Evolutionary conservation across 2,888 invertebrate genomes (phyloP), one percentile per base, ranked within the genome.

Genomic region (Nudaria mundana): DNA sequence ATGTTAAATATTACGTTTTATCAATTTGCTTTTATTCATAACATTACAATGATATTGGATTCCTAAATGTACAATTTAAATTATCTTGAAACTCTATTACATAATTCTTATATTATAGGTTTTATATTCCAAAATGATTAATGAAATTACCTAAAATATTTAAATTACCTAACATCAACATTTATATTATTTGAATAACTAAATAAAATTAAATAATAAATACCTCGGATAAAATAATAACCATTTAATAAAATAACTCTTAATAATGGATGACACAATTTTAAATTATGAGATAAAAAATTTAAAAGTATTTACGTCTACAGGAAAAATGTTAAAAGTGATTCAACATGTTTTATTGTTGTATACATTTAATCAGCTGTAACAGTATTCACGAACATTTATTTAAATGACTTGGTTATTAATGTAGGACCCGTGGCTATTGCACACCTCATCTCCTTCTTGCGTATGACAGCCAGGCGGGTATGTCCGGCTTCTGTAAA

Each of bases 361-460:
- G 28, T 42, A 43, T 38, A 34, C 22, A 10, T 46, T 47, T 20
- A 40, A 28, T 60, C 51, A 59, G 61, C 67, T 61, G 53, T 66
- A 56, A 64, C 59, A 68, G 66, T 65, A 56, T 66, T 70, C 68
- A 73, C 65, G 68, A 73, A 75, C 68, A 71, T 70, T 75, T 63
- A 67, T 64, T 62, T 58, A 54, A 57, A 52, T 63, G 61, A 56
- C 56, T 55, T 54, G 58, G 52, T 68, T 53, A 60, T 63, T 63
- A 61, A 57, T 58, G 59, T 47, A 63, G 71, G 61, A 54, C 61
- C 68, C 62, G 63, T 48, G 58, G 49, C 47, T 94, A 86, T 81
- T 97, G 96, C 45, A 95, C 96, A 25, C 94, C 98, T 83, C 97
- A 98, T 82, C 96, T 97, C 63, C 98, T 97, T 81, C 98, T 96